A percentile compares a stretch with the other conserved stretches of the same genome.
Evolutionary conservation across 92 coral and sea anemone species (phyloP).

Genomic region (Epizoanthus stellaris): DNA sequence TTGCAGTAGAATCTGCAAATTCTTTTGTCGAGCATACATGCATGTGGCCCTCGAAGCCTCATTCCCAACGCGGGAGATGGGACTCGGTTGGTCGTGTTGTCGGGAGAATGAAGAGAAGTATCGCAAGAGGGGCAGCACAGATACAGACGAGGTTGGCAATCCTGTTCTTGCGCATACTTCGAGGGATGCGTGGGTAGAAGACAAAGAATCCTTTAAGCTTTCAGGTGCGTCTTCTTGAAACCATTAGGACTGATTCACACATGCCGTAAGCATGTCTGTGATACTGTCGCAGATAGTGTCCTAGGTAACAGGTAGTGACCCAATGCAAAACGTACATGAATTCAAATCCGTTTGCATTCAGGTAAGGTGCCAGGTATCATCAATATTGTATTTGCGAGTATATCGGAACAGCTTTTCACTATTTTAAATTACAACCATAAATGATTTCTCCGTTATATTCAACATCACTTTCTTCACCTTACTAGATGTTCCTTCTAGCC

Average conservation of each 20-base stretch:
- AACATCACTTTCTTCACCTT: not conserved
- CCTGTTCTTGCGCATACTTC: conserved; percentile 12
- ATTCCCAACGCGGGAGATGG: conserved; percentile 48
- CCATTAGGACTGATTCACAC: not conserved
- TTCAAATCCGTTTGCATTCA: too few relatives aligned
- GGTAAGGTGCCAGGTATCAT: too few relatives aligned
- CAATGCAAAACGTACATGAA: not conserved
- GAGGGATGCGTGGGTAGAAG: conserved; percentile 42
- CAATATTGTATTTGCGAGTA: too few relatives aligned
- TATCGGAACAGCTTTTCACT: not conserved
- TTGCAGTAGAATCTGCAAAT: not conserved
- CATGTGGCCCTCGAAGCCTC: conserved; percentile 13
- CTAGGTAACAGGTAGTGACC: not conserved
- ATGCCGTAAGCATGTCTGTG: too few relatives aligned
- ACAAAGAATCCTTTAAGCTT: conserved; percentile 36
- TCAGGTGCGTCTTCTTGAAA: conserved; percentile 18
- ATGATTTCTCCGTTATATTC: not conserved
- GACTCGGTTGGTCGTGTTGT: conserved; percentile 24
- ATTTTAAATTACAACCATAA: not conserved
- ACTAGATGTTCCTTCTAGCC: conserved; percentile 33
- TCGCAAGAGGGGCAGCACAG: not conserved
- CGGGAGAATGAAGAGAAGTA: conserved; percentile 36
- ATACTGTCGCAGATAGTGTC: not conserved
- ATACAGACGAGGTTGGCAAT: not conserved
- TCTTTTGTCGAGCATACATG: not conserved